Evolutionary conservation across 2,797 vertebrate species (phyloP).

Genomic region (Hylomyscus alleni): DNA sequence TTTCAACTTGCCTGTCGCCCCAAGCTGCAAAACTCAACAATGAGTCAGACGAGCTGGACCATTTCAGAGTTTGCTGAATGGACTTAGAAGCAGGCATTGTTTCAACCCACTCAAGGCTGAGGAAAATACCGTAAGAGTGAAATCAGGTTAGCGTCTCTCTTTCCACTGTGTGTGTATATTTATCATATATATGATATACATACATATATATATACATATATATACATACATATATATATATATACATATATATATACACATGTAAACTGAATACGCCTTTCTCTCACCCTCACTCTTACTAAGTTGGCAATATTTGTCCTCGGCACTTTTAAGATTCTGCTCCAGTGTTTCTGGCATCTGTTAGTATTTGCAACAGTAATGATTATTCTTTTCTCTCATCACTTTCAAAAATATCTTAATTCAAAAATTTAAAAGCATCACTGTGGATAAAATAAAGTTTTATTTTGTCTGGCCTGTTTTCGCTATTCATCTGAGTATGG

Average conservation of each 20-base stretch:
- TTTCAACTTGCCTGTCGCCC: constrained; percentile 85
- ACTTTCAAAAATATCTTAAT: neutral
- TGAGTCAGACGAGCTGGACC: constrained; percentile 68
- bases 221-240: neutral
- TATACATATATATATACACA: neutral
- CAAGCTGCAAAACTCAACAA: constrained; percentile 80
- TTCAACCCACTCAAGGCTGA: constrained; percentile 58
- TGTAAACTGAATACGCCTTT: neutral
- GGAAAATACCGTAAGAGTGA: constrained; percentile 44
- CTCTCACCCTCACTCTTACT: neutral
- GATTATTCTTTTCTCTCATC: neutral
- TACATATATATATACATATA: neutral
- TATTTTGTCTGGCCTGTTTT: neutral
- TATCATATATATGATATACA: neutral
- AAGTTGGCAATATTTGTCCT: neutral
- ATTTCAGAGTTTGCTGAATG: constrained; percentile 50
- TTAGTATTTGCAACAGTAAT: neutral
- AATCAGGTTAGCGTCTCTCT: neutral
- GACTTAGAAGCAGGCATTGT: constrained; percentile 70
- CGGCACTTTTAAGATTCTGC: too few relatives aligned
- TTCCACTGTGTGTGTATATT: neutral
- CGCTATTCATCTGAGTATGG: neutral
- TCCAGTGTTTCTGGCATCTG: neutral
- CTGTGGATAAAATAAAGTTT: neutral
- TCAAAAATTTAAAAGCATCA: neutral